Evolutionary conservation across 2,888 invertebrate species (phyloP).

Genomic region (Lasioglossum lativentre): DNA sequence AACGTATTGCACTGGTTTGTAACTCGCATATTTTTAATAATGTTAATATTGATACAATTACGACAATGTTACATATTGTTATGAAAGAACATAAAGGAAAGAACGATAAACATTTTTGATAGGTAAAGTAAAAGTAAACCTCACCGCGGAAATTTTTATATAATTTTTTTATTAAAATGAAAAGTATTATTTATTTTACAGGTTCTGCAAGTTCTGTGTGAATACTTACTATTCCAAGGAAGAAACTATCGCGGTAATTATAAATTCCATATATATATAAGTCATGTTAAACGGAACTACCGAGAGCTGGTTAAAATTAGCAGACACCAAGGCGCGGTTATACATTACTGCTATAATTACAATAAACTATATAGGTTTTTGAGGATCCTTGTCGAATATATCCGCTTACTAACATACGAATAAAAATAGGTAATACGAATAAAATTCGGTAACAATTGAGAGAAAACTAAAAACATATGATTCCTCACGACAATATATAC

Average conservation of each 20-base stretch:
- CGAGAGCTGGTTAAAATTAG: slow-evolving; percentile 53
- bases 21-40: too few species aligned
- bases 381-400: not conserved
- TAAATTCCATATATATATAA: not conserved
- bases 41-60: not conserved
- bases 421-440: slow-evolving; percentile 12
- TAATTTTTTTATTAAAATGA: not conserved
- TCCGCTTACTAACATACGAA: not conserved
- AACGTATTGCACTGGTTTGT: too few species aligned
- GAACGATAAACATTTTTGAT: not conserved
- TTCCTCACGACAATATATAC: too few species aligned
- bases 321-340: slow-evolving; percentile 16
- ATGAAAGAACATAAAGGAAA: not conserved
- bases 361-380: slow-evolving; percentile 9
- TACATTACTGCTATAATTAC: slow-evolving; percentile 31
- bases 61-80: not conserved
- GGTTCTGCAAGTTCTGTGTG: not conserved
- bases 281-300: not conserved
- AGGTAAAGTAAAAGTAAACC: not conserved
- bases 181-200: not conserved
- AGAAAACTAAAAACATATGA: not conserved
- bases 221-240: slow-evolving; percentile 2
- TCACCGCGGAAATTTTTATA: not conserved
- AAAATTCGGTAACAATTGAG: not conserved
- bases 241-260: slow-evolving; percentile 7